Evolutionary conservation across 53 echinoderm and acorn worm species (phyloP), one percentile per base, ranked within the genome.

Genomic region (Pentamera pediparva): DNA sequence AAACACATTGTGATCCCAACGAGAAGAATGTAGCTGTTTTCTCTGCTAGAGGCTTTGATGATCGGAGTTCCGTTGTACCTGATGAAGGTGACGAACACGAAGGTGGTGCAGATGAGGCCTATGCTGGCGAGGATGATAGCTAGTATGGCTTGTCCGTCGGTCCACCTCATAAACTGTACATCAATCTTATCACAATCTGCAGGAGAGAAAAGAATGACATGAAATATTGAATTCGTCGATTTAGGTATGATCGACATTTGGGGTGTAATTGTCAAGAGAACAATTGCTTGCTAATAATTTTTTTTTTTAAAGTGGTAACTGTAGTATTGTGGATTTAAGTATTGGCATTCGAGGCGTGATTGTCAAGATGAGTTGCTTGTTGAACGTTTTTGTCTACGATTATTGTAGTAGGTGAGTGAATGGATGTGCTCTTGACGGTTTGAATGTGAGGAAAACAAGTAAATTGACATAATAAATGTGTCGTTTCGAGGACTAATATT

Each of bases 11-110:
- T 77, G 62, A 98, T 92, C 2, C 98, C 98, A 19, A 72, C 24
- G 21, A 98, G 82, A 19, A 98, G 78, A 40, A 98, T 91, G 48
- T 92, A 91, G 71, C 98, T 91, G 59, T 88, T 88, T 65, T 98
- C 98, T 10, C 98, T 80, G 71, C 98, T 92, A 6, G 98, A 98
- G n/a, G 98, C 86, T 81, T 98, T 98, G 51, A 98, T 91, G 35
- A 98, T 73, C 0, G 98, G 85, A 5, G 98, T 98, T 48, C 85
- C 81, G 79, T 92, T 88, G 75, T 79, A 82, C 27, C 83, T 79
- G 37, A 98, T 80, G 76, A 96, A 96, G 57, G 90, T 91, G 45
- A 88, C 64, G 29, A 88, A 86, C 6, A 96, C 91, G 75, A 96
- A 91, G 30, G 85, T 33, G 1, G 96, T 96, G 37, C 85, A 29